A percentile compares a stretch with the other conserved stretches of the same genome.
Conservation (phyloP, 2,113 vertebrate genomes). For the rabbit (Oryctolagus cuniculus) region mOryCun1.1 NC_091434.1:158053501-158054000, state of each 20-base stretch:
- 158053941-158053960: constrained; percentile 85
- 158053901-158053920: constrained; percentile 83
- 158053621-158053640: constrained; percentile 79
- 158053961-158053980: constrained; percentile 81
- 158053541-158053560: constrained; percentile 85
- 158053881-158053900: constrained; percentile 81
- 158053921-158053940: constrained; percentile 79
- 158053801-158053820: constrained; percentile 60
- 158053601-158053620: constrained; percentile 84
- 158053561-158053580: constrained; percentile 82
- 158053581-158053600: constrained; percentile 79
- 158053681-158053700: constrained; percentile 77
- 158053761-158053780: constrained; percentile 69
- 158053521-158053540: constrained; percentile 87
- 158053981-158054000: constrained; percentile 74
- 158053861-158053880: constrained; percentile 81
- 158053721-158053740: constrained; percentile 76
- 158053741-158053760: constrained; percentile 60
- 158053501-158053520: constrained; percentile 82
- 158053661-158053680: constrained; percentile 83
- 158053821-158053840: constrained; percentile 66
- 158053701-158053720: constrained; percentile 75
- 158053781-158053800: constrained; percentile 70
- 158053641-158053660: constrained; percentile 84
- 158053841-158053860: constrained; percentile 83